phyloP scores from a whole-genome alignment of 2,113 vertebrate genomes.

The Thalassarche chlororhynchos region DNA sequence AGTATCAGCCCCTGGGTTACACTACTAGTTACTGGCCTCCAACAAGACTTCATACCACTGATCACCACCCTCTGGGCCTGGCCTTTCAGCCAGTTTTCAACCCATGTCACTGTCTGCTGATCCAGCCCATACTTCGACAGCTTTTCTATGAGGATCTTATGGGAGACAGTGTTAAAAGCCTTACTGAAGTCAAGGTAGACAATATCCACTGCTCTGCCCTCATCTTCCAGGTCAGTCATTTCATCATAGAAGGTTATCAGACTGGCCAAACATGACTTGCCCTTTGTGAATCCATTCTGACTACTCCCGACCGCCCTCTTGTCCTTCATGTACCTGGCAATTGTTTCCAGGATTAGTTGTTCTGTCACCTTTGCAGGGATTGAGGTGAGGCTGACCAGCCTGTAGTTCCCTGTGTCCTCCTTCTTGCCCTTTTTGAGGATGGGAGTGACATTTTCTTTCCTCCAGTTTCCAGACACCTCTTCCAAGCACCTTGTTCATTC shows the following conservation, averaged over 20 bases:
- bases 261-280: not conserved
- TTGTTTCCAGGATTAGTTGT: not conserved
- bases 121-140: not conserved
- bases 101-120: not conserved
- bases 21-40: not conserved
- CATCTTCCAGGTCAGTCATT: not conserved
- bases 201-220: not conserved
- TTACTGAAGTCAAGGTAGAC: not conserved
- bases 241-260: not conserved
- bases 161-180: not conserved
- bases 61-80: not conserved
- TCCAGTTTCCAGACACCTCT: not conserved
- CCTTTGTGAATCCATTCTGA: not conserved
- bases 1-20: not conserved
- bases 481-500: not conserved
- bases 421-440: not conserved
- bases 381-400: not conserved
- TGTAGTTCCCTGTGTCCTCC: not conserved
- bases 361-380: not conserved
- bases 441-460: not conserved
- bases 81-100: not conserved
- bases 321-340: not conserved
- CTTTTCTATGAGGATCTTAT: not conserved
- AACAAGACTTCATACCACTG: not conserved
- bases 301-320: not conserved